These are phyloP conservation scores for Chloroceryle aenea DNA, from an alignment of 2,113 vertebrate genomes.

Conservation along the genomic window DNA sequence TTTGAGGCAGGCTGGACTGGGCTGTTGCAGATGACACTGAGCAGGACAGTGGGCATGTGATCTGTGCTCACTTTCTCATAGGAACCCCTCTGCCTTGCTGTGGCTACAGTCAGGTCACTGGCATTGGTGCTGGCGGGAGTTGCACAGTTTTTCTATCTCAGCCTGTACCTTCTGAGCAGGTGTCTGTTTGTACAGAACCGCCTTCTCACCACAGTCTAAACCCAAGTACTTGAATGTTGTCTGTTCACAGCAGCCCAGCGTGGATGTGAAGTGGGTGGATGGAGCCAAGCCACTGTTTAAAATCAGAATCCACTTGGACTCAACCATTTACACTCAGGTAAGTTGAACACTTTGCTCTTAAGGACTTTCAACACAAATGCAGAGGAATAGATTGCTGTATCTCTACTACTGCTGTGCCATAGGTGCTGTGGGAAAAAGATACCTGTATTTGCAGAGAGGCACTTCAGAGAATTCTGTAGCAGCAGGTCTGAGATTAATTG, in stretches of 20 bases:
- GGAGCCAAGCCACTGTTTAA: slow-evolving; percentile 91
- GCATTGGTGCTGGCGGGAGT: not conserved
- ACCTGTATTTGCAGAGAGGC: not conserved
- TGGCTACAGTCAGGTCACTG: not conserved
- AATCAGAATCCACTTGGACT: slow-evolving; percentile 88
- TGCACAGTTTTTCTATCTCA: not conserved
- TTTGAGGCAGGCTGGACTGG: not conserved
- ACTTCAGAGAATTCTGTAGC: not conserved
- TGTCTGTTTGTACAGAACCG: not conserved
- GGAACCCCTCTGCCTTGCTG: not conserved
- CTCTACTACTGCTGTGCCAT: not conserved
- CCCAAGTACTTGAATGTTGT: not conserved
- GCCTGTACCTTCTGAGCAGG: not conserved
- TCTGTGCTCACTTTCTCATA: accelerated
- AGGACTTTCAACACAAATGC: not conserved
- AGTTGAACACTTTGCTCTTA: not conserved
- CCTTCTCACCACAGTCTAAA: not conserved
- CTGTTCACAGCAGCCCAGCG: slow-evolving; percentile 74
- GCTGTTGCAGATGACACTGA: not conserved
- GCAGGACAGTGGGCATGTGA: accelerated
- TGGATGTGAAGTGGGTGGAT: slow-evolving; percentile 95
- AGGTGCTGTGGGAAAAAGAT: not conserved
- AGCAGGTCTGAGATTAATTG: not conserved
- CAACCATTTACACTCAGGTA: slow-evolving; percentile 94
- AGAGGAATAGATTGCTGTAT: not conserved